Conservation (phyloP, 2,113 vertebrate genomes). For the Numenius arquata region DNA sequence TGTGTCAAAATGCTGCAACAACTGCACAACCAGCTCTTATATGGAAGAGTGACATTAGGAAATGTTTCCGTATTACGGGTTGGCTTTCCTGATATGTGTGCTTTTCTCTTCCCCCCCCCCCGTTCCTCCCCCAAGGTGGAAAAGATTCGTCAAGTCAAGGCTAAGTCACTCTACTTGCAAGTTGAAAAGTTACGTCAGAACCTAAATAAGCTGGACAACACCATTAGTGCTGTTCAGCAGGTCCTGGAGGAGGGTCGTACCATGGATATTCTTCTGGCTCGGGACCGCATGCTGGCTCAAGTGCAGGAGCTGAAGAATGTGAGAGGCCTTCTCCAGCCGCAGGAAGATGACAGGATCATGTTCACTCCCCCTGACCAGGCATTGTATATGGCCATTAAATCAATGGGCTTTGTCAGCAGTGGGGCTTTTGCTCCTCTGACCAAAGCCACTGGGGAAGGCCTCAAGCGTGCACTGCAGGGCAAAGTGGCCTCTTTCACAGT, state of each 20-base stretch:
- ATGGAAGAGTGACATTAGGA: neutral
- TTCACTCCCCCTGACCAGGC: conserved; percentile 96
- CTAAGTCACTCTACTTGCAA: conserved; percentile 96
- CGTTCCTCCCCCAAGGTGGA: conserved; percentile 81
- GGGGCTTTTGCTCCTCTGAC: conserved; percentile 93
- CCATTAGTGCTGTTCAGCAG: conserved; percentile 93
- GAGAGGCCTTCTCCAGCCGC: conserved; percentile 89
- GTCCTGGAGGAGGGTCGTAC: conserved; percentile 93
- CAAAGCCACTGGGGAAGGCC: conserved; percentile 92
- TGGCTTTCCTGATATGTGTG: neutral
- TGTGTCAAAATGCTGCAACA: neutral
- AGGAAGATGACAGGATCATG: conserved; percentile 95
- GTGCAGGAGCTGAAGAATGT: conserved; percentile 95
- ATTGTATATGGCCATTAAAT: conserved; percentile 90
- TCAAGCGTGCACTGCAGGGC: conserved; percentile 91
- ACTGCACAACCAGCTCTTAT: neutral
- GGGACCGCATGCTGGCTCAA: conserved; percentile 95
- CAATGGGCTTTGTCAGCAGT: conserved; percentile 94
- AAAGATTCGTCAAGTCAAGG: conserved; percentile 98
- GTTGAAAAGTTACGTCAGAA: conserved; percentile 96
- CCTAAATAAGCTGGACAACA: conserved; percentile 94
- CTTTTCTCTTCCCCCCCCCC: neutral
- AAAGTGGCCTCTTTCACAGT: conserved; percentile 94
- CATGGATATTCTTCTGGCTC: conserved; percentile 90
- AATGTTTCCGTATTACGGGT: neutral